Evolutionary conservation across 1,140 invertebrate species (phyloP).

Genomic region (Lethrus apterus): DNA sequence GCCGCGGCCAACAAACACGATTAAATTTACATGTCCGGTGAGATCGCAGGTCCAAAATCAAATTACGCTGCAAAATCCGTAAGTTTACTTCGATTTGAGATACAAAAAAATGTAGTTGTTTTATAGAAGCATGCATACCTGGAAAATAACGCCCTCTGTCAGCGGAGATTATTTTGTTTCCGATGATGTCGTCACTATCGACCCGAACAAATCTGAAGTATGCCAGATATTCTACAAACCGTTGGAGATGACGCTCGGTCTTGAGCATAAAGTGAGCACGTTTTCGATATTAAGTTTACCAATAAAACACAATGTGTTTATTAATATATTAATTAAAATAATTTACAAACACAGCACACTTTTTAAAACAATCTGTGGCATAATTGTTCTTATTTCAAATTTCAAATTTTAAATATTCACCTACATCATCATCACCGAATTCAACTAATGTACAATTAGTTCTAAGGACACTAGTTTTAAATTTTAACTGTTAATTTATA

Average conservation of each 20-base stretch:
- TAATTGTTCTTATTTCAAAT: slow-evolving; percentile 4
- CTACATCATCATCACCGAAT: neutral
- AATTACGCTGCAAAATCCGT: slow-evolving; percentile 36
- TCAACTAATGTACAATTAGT: neutral
- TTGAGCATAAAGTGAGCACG: slow-evolving; percentile 9
- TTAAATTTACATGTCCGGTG: slow-evolving; percentile 37
- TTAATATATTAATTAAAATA: slow-evolving; percentile 4
- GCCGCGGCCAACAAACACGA: slow-evolving; percentile 35
- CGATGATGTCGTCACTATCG: slow-evolving; percentile 22
- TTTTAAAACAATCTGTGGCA: too few relatives aligned
- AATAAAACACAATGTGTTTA: too few relatives aligned
- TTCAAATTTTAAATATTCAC: slow-evolving; percentile 1
- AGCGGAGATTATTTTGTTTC: slow-evolving; percentile 37
- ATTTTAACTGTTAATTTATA: slow-evolving; percentile 16
- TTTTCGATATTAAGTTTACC: too few relatives aligned
- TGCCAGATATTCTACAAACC: slow-evolving; percentile 34
- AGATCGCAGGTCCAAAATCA: slow-evolving; percentile 27
- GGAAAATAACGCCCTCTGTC: slow-evolving; percentile 35
- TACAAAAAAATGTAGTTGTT: neutral
- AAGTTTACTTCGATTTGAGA: slow-evolving; percentile 9
- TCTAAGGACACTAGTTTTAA: neutral
- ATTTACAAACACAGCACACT: neutral
- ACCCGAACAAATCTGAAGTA: slow-evolving; percentile 19
- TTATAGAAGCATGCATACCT: slow-evolving; percentile 26
- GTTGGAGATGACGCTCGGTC: slow-evolving; percentile 18